Evolutionary conservation across 2,888 invertebrate species (phyloP), one percentile per base, ranked within the genome.

Genomic region (Anagyrus pseudococci): DNA sequence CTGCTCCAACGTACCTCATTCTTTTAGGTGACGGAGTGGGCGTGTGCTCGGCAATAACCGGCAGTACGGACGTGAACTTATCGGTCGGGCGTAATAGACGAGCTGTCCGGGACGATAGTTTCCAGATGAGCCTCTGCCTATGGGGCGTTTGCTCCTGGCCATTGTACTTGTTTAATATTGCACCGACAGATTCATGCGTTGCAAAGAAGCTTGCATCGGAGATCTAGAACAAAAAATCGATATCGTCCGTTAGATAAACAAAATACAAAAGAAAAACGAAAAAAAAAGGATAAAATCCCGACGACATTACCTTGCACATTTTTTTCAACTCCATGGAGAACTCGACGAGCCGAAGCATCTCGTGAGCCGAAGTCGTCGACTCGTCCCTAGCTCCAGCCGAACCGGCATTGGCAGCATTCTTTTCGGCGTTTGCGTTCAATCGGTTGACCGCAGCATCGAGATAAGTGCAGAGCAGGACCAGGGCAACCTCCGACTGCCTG

Each of bases 61-160:
- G 90, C 75, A 91, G 82, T 67, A 88, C 85, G 1, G 89, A 88
- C 25, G 87, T 88, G 62, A 91, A 85, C 62, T 88, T 88, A 77
- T 90, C 90, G 46, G 89, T 91, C 19, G 91, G 91, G 43, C 91
- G 87, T 58, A 91, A 82, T 67, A 89, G 86, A 78, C 89, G 84
- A 70, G 88, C 84, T 41, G 91, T 92, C 56, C 92, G 84, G 67
- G 89, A 89, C 10, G 91, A 91, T 61, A 92, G 84, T 63, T 87
- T 84, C 92, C 92, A 92, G 67, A 90, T 88, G 67, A 92, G 86
- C 56, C 90, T 86, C 81, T 92, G 91, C 6, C 88, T 84, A 74
- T 89, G 87, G 26, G 85, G 86, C 68, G 87, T 84, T 83, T 89
- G 84, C 77, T 88, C 81, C 81, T 87, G 83, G 53, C 88, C 89